Evolutionary conservation across 2,113 vertebrate genomes (phyloP), one percentile per base, ranked within the genome.

Genomic region (Perca flavescens): DNA sequence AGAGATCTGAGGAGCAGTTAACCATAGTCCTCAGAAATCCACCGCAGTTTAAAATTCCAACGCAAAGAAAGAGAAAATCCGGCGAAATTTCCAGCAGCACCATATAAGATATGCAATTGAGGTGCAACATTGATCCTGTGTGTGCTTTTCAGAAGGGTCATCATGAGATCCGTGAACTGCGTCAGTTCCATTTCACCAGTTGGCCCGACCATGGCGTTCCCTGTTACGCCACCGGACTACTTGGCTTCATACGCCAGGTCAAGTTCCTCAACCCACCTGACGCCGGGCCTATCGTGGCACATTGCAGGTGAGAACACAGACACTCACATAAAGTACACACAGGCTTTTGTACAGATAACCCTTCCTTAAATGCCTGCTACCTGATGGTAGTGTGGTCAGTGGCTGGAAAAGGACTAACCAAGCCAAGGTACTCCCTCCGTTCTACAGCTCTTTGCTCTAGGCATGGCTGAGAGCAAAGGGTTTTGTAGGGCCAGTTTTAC

Each of bases 101-200:
- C 25, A 1, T 40, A 14, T 60, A 43, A 56, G 60, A 62, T 67
- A 19, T 36, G 21, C n/a, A 40, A 17, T 36, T 66, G 7, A 47
- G 36, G 6, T 50, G 6, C 62, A 15, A 47, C 54, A 3, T 67
- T 7, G 80, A n/a, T 61, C 22, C 49, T 52, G 3, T 54, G 40
- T 73, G 40, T 89, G 53, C 70, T 22, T 90, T 90, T 91, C 96
- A 99, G 98, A 99, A 99, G 97, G 97, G 97, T 90, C 98, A 99
- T 90, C 97, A 99, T 1, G 98, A 99, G 93, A 98, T 99, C 92
- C 96, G 98, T 6, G 98, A 99, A 89, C 96, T 99, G 65, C 97
- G 97, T 21, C 98, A 99, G 94, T 99, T 99, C 88, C 98, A 99
- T 75, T 99, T 99, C 93, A 99, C 98, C 93, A 98, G 97, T 94